A percentile compares a stretch with the other conserved stretches of the same genome.
These are phyloP conservation scores for Antheraea pernyi DNA, from an alignment of 1,140 invertebrate genomes.

Conservation along the genomic window DNA sequence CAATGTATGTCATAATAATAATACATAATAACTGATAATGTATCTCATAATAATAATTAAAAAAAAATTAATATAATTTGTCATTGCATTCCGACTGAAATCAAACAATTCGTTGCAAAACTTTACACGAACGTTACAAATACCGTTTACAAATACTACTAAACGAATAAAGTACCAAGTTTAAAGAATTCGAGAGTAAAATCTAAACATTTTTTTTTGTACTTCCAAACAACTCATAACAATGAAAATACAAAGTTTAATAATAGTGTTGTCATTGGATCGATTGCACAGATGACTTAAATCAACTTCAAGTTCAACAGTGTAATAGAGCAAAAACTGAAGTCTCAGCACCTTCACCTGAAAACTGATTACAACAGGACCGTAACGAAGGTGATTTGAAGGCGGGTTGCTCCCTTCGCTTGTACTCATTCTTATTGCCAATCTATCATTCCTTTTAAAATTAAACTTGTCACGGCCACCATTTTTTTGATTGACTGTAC, in stretches of 20 bases:
- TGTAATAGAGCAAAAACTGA: slow-evolving; percentile 7
- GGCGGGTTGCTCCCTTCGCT: not conserved
- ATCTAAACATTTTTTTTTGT: not conserved
- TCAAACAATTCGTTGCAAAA: not conserved
- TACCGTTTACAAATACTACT: no score
- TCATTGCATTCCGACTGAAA: not conserved
- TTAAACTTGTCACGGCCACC: not conserved
- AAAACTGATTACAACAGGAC: slow-evolving; percentile 5
- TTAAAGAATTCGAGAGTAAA: not conserved
- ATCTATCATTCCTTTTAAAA: not conserved
- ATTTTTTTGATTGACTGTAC: not conserved
- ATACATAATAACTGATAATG: no score
- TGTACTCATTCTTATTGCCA: not conserved
- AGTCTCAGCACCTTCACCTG: slow-evolving; percentile 11
- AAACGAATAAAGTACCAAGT: not conserved
- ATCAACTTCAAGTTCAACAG: slow-evolving; percentile 30
- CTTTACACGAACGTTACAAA: not conserved
- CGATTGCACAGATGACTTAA: slow-evolving; percentile 15
- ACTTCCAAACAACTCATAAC: not conserved
- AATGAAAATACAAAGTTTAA: slow-evolving; percentile 7
- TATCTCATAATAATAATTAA: no score
- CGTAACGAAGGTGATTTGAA: not conserved
- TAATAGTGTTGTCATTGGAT: slow-evolving; percentile 9
- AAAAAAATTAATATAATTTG: no score
- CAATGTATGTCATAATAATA: no score